These are phyloP conservation scores for Cecidostiba fungosa DNA, from an alignment of 2,888 invertebrate species.

Conservation along the genomic window DNA sequence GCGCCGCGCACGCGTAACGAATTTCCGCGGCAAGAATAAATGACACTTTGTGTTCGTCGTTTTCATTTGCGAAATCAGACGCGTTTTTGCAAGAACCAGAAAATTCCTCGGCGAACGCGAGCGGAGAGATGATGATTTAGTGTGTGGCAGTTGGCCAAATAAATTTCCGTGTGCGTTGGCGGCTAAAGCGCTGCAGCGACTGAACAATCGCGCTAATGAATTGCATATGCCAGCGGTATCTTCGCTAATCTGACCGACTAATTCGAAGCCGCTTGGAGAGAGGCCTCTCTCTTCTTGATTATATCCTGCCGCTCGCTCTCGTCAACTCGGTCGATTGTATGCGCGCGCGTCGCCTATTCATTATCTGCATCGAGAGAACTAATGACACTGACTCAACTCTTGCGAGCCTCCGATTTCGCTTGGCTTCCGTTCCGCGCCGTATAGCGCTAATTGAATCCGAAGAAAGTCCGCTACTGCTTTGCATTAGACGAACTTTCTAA, in stretches of 20 bases:
- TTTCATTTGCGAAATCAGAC: not conserved
- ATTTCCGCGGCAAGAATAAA: not conserved
- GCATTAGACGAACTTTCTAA: not conserved
- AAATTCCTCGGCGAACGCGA: not conserved
- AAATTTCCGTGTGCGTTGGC: not conserved
- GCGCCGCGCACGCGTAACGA: not conserved
- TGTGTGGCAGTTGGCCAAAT: not conserved
- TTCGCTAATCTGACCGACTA: conserved; percentile 70
- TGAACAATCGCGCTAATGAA: conserved; percentile 74
- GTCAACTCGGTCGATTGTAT: not conserved
- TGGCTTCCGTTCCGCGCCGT: not conserved
- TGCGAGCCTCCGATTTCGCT: not conserved
- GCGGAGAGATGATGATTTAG: not conserved
- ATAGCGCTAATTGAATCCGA: not conserved
- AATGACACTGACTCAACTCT: not conserved
- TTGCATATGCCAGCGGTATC: conserved; percentile 68
- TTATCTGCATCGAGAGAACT: conserved; percentile 5
- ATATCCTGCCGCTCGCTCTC: not conserved
- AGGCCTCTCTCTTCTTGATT: conserved; percentile 65
- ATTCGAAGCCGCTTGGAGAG: conserved; percentile 67
- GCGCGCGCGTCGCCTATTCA: not conserved
- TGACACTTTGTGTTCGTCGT: not conserved
- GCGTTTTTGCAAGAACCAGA: not conserved
- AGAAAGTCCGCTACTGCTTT: not conserved
- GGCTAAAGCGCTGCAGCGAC: conserved; percentile 30